phyloP scores from a whole-genome alignment of 2,113 vertebrate genomes.

The Tiliqua scincoides region DNA sequence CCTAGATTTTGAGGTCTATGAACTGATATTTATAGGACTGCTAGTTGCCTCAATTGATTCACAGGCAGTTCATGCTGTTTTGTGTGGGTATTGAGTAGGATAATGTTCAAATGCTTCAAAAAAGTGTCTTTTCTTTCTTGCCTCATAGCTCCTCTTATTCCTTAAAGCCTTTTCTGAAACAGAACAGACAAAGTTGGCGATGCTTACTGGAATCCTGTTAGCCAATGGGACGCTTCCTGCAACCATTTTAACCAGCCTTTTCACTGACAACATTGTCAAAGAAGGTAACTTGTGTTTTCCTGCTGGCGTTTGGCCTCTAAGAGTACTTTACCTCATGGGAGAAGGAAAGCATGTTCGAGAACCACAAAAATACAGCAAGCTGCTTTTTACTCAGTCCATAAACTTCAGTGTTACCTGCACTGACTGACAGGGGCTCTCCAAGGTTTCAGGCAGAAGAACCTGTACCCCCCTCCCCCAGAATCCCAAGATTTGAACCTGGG shows the following conservation, averaged over 20 bases:
- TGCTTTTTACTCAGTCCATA: too few relatives aligned
- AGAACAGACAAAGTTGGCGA: slow-evolving; percentile 90
- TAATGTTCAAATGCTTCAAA: not conserved
- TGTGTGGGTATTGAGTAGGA: not conserved
- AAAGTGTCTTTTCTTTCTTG: slow-evolving; percentile 43
- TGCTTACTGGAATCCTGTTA: slow-evolving; percentile 89
- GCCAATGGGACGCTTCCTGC: slow-evolving; percentile 85
- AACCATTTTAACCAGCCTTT: slow-evolving; percentile 89
- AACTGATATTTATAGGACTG: not conserved
- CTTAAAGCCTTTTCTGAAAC: slow-evolving; percentile 92
- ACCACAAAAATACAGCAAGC: too few relatives aligned
- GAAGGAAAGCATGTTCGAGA: not conserved
- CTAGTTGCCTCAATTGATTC: not conserved
- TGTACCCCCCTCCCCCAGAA: too few relatives aligned
- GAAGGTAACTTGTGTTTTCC: slow-evolving; percentile 79
- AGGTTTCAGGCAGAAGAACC: too few relatives aligned
- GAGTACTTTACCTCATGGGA: not conserved
- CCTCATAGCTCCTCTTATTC: slow-evolving; percentile 88
- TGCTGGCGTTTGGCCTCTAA: not conserved
- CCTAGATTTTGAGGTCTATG: not conserved
- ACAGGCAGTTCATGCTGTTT: not conserved
- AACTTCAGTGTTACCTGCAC: too few relatives aligned
- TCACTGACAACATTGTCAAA: slow-evolving; percentile 91
- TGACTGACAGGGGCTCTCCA: too few relatives aligned
- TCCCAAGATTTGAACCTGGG: too few relatives aligned